Evolutionary conservation across 2,888 invertebrate species (phyloP).

Genomic region (Drosophila anceps): DNA sequence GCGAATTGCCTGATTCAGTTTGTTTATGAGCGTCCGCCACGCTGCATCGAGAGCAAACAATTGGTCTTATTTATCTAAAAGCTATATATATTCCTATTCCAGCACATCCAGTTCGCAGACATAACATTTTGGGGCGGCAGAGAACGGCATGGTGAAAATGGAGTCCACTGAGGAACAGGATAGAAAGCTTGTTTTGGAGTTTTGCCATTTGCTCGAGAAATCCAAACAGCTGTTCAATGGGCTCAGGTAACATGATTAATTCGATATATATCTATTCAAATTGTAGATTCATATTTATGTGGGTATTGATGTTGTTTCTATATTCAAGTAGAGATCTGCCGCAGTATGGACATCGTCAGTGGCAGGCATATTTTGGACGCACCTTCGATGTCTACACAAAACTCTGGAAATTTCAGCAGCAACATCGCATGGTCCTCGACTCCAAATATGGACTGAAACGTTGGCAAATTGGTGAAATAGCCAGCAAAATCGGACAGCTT

Average conservation of each 20-base stretch:
- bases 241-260: slow-evolving; percentile 88
- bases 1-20: slow-evolving; percentile 36
- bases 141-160: slow-evolving; percentile 89
- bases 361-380: slow-evolving; percentile 98
- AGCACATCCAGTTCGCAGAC: slow-evolving; percentile 82
- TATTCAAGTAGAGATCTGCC: slow-evolving; percentile 93
- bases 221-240: slow-evolving; percentile 99
- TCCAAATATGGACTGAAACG: slow-evolving; percentile 97
- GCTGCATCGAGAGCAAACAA: not conserved
- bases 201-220: slow-evolving; percentile 97
- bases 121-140: slow-evolving; percentile 83
- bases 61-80: not conserved
- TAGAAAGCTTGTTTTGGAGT: slow-evolving; percentile 96
- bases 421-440: slow-evolving; percentile 95
- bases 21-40: not conserved
- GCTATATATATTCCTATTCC: slow-evolving; percentile 27
- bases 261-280: not conserved
- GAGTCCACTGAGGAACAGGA: slow-evolving; percentile 94
- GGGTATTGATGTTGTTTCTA: slow-evolving; percentile 7
- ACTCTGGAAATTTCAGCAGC: slow-evolving; percentile 99
- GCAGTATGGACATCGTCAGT: slow-evolving; percentile 98
- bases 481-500: slow-evolving; percentile 98
- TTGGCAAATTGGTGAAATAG: slow-evolving; percentile 99
- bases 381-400: slow-evolving; percentile 99
- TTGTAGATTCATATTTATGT: not conserved